Evolutionary conservation across 2,888 invertebrate species (phyloP), one percentile per base, ranked within the genome.

Genomic region (Athrips mouffetella): DNA sequence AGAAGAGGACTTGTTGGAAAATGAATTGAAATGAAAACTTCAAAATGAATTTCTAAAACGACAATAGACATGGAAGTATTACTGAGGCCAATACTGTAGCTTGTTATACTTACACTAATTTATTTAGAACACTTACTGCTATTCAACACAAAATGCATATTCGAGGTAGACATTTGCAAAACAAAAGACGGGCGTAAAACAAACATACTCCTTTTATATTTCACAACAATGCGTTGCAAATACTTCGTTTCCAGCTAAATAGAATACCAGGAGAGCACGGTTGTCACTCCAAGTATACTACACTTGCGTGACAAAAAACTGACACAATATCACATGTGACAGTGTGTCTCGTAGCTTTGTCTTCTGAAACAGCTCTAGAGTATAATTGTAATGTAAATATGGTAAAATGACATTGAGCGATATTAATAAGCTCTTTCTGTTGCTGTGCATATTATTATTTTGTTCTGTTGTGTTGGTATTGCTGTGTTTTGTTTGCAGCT

Each of bases 341-440:
- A 53, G 49, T 20, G 45, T 49, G 53, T 52, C 52, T 54, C 47
- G 50, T 50, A 54, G 50, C 53, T 57, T 63, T 62, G 60, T 65
- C 54, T 52, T 18, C 49, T 27, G 29, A 49, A 40, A 65, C 60
- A 65, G 63, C 54, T 47, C 37, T 16, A 10, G 16, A 35, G n/a
- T 7, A 18, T 30, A 51, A 58, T 63, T 64, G 60, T 61, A 45
- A 66, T 66, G 66, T 52, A 58, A 65, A 65, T 67, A 63, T 65
- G 57, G 53, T 56, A 45, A 46, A 61, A 63, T 58, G 67, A 58
- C 67, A 67, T 65, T 64, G 65, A 61, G 31, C 31, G 10, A 8
- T 44, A 44, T 44, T 44, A 44, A 30, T 30, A 21, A 11, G n/a
- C n/a, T 20, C 21, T 37, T 37, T 37, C 37, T 37, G 37, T 37